Evolutionary conservation across 2,113 vertebrate species (phyloP), one percentile per base, ranked within the genome.

Genomic region (Sylvietta virens): DNA sequence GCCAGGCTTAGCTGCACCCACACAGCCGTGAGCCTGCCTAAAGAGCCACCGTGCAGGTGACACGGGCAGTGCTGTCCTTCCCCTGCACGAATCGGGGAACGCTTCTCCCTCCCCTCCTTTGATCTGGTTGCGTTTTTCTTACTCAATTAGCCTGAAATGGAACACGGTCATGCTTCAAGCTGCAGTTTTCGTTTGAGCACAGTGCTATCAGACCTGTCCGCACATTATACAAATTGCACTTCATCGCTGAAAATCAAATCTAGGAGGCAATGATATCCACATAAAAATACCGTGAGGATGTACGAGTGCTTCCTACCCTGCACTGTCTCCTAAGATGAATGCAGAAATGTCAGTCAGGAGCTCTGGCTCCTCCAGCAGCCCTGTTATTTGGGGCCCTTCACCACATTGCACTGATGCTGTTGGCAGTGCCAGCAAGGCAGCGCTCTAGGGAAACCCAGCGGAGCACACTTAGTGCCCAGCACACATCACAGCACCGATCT

Each of bases 221-320:
- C 78, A 79, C 78, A 39, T 90, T 70, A 80, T 11, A 86, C 57
- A 95, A 92, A 93, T 84, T 70, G 64, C 60, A 86, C 91, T 96
- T 97, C 89, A 93, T 90, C 27, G 13, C 8, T n/a, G 71, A 79
- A 93, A 95, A 97, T 96, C 90, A 90, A 95, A 95, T 97, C 81
- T 92, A 73, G 64, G 58, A 79, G 76, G 85, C 85, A 93, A 65
- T 23, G 60, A 91, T 56, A 84, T 24, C 86, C 71, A 92, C 27
- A 16, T 54, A 56, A 64, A 76, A 80, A 80, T 51, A 42, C 58
- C 27, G 1, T 11, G 64, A 93, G 69, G 84, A 78, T 54, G 50
- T 33, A 73, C 67, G 56, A 94, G 54, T 22, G 77, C 44, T 82
- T 92, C 53, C 37, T 54, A 48, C 22, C 3, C 54, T 67, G 27